phyloP scores from a whole-genome alignment of 2,888 invertebrate species.

The Oligia latruncula region DNA sequence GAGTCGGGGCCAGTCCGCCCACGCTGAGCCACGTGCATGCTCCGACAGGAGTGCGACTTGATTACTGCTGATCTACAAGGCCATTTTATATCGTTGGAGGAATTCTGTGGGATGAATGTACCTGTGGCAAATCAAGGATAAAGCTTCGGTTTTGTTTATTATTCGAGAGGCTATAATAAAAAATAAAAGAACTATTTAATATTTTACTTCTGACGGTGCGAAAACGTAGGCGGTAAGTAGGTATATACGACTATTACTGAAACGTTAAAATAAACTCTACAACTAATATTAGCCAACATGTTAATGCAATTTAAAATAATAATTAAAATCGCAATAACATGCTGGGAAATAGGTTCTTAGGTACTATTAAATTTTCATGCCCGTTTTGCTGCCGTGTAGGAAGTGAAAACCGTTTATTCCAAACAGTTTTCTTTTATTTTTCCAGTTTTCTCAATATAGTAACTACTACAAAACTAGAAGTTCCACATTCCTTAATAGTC shows the following conservation, averaged over 20 bases:
- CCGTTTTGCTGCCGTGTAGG: not conserved
- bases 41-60: conserved; percentile 65
- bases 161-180: not conserved
- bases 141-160: not conserved
- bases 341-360: not conserved
- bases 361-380: conserved; percentile 8
- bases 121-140: not conserved
- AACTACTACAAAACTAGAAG: conserved; percentile 26
- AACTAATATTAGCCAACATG: not conserved
- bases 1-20: conserved; percentile 80
- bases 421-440: conserved; percentile 25
- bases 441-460: conserved; percentile 46
- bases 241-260: not conserved
- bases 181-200: not conserved
- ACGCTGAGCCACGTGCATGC: conserved; percentile 80
- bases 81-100: conserved; percentile 32
- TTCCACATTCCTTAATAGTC: conserved; percentile 46
- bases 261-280: not conserved
- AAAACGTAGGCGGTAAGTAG: not conserved
- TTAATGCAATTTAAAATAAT: conserved; percentile 4
- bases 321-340: conserved; percentile 12
- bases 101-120: conserved; percentile 12
- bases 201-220: not conserved
- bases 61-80: conserved; percentile 57
- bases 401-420: not conserved